Base-by-base conservation (phyloP, 2,888 invertebrate genomes). In the Matsumyia berberina region DNA sequence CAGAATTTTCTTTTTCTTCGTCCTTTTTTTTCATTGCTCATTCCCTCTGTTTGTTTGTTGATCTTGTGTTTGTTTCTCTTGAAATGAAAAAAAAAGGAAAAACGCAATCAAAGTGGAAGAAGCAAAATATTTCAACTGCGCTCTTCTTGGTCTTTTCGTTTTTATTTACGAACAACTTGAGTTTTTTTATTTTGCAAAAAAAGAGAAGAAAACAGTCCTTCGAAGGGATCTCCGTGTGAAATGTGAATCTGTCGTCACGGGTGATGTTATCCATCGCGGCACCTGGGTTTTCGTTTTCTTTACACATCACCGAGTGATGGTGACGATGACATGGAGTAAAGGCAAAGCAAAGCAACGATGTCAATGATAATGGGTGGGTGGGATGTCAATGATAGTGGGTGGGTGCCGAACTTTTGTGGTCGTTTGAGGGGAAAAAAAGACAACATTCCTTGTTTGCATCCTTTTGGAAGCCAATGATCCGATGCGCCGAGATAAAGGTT, bases 391-490 rank as follows among this genome's bases (percentile, higher is more conserved):
- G 1, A 15, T 5, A n/a, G 17, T 8, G 19, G 49, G 24, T 37
- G 57, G 37, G 11, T 24, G 46, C 15, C 33, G 6, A 74, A 64
- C 15, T 74, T 57, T 57, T 35, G 24, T 35, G 35, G 53, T 44
- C 37, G 33, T 51, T 72, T 24, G 8, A 24, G 3, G 2, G 15
- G n/a, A 39, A 44, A 15, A 5, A 33, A 35, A 33, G 7, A n/a
- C 11, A 51, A 51, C 7, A 4, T 24, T n/a, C 7, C 15, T 29
- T 31, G 24, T 15, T 19, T 29, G 31, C 11, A 37, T 78, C 62
- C 49, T 58, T n/a, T 79, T 58, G 8, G 49, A 39, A 79, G 51
- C 42, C 70, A 79, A 64, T 82, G 77, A 82, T 64, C 62, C 44
- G 49, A 39, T 76, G 57, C 39, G 46, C 69, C 37, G 62, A 69